A percentile compares a stretch with the other conserved stretches of the same genome.
Conservation (phyloP, 2,888 invertebrate genomes). For the Syritta pipiens region DNA sequence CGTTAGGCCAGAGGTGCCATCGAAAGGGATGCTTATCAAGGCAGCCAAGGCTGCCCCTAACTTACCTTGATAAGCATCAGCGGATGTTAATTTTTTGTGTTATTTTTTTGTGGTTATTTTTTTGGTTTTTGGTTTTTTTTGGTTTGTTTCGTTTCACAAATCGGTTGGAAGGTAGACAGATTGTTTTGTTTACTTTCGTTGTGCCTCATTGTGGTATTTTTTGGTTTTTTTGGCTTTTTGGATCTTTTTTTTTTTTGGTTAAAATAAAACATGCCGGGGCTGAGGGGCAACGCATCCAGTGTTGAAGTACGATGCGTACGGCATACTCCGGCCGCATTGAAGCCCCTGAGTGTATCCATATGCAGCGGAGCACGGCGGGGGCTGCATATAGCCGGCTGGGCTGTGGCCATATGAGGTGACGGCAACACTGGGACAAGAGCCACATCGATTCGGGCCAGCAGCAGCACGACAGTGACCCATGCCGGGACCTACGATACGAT, state of each 20-base stretch:
- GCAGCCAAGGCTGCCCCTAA: constrained; percentile 1
- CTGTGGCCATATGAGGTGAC: constrained; percentile 1
- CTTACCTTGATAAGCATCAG: constrained; percentile 33
- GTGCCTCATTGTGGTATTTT: too few relatives aligned
- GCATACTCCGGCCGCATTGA: constrained; percentile 57
- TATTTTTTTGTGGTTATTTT: too few relatives aligned
- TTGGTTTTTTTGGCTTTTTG: too few relatives aligned
- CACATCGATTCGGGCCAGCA: constrained; percentile 70
- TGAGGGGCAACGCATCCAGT: constrained; percentile 58
- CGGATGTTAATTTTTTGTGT: neutral
- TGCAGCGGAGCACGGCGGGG: neutral
- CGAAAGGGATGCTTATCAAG: constrained; percentile 30
- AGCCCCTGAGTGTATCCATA: constrained; percentile 10
- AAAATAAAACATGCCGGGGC: neutral
- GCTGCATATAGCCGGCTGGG: neutral
- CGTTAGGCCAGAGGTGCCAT: too few relatives aligned
- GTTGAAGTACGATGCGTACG: constrained; percentile 61
- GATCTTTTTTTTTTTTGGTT: neutral
- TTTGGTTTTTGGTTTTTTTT: too few relatives aligned
- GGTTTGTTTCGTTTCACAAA: too few relatives aligned
- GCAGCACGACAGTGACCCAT: constrained; percentile 70
- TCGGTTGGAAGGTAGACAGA: too few relatives aligned
- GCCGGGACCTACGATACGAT: constrained; percentile 11
- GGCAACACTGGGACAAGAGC: constrained; percentile 67
- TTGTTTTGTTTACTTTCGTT: too few relatives aligned